These are phyloP conservation scores for Sylvietta virens DNA, from an alignment of 2,113 vertebrate species.

Conservation along the genomic window DNA sequence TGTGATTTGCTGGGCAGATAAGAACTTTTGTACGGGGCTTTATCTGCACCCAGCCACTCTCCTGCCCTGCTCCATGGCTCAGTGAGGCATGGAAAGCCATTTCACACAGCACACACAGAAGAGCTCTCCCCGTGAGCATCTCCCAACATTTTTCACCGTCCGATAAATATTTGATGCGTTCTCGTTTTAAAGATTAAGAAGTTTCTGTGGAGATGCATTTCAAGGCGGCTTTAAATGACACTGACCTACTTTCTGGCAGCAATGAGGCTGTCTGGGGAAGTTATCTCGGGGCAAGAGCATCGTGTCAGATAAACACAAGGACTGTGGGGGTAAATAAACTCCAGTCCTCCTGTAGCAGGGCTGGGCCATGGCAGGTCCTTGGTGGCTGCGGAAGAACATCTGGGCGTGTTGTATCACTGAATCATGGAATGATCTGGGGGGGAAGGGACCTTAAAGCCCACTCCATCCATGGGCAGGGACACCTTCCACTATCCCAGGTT, in stretches of 20 bases:
- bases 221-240: constrained; percentile 41
- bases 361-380: not conserved
- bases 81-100: not conserved
- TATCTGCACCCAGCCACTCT: not conserved
- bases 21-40: not conserved
- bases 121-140: not conserved
- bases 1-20: not conserved
- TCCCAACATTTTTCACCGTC: not conserved
- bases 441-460: not conserved
- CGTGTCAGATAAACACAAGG: not conserved
- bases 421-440: not conserved
- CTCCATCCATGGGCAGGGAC: not conserved
- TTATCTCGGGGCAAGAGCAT: not conserved
- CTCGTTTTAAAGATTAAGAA: constrained; percentile 52
- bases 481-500: not conserved
- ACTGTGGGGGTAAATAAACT: not conserved
- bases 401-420: fast-evolving
- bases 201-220: constrained; percentile 47
- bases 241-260: constrained; percentile 51
- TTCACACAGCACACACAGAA: not conserved
- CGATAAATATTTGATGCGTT: constrained; percentile 47
- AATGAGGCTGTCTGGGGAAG: not conserved
- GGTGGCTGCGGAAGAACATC: not conserved
- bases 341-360: not conserved
- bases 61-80: not conserved